Base-by-base conservation (phyloP, 2,888 invertebrate species). In the Cryptus viduatorius region DNA sequence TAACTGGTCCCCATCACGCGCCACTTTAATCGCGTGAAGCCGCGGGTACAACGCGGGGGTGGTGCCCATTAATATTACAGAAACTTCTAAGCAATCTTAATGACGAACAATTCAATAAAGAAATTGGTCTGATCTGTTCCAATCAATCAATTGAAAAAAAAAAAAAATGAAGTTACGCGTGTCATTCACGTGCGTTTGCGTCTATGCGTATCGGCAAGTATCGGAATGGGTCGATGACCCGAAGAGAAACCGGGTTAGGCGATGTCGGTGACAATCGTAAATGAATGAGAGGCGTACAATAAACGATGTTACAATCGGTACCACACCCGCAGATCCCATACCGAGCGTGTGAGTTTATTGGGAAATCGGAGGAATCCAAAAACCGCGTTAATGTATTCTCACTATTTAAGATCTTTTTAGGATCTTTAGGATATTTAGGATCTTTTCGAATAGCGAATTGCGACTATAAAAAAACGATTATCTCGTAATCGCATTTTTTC, bases 1-100 rank as follows among this genome's bases (percentile, higher is more conserved):
- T 91, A 90, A 92, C 88, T 83, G 89, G 86, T 78, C 88, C 87
- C 87, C 85, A 91, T 92, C 91, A 92, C 91, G 92, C 86, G 82
- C 87, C 82, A 86, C 75, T 86, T 88, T 82, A 80, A 68, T 80
- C 64, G 10, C 61, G 75, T 50, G 31, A 19, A 53, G 48, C 50
- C 50, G 79, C 59, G 19, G 16, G 56, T 37, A 37, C 65, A 24
- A 56, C 37, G 79, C 82, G 84, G 84, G 82, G 84, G 84, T 82
- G 84, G 77, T 59, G 31, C 48, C 64, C 76, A 75, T 85, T 79
- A 76, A 79, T 72, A 59, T 72, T 72, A 79, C 53, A 79, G 81
- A 76, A 82, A 82, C 72, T 50, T 14, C 24, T 24, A 24, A 56
- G 56, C 12, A 16, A 76, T 64, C 65, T 42, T 75, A 82, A 71